These are phyloP conservation scores for Athene noctua DNA, from an alignment of 2,113 vertebrate species.

Conservation along the genomic window DNA sequence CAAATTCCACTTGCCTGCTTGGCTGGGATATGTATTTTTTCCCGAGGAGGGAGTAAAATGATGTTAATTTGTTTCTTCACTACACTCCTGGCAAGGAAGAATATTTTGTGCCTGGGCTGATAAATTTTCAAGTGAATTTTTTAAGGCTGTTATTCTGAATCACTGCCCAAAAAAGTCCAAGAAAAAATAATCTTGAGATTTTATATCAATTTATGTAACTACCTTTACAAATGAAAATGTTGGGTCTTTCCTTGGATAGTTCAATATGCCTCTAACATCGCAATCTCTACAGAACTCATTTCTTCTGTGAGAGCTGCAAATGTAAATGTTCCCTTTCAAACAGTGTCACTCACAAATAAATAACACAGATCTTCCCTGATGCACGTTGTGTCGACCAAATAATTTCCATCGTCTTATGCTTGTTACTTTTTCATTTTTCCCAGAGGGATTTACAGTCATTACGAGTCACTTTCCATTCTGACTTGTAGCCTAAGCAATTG, in stretches of 20 bases:
- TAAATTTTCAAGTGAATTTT: conserved; percentile 16
- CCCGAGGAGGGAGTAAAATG: background rate
- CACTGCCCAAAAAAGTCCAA: background rate
- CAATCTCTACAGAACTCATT: background rate
- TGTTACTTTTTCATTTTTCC: conserved; percentile 14
- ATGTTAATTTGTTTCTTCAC: conserved; percentile 7
- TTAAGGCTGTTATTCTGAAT: background rate
- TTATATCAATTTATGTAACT: background rate
- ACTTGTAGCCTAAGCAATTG: background rate
- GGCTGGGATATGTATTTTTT: conserved; percentile 4
- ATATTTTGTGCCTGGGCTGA: background rate
- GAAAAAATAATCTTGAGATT: background rate
- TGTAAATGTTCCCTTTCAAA: background rate
- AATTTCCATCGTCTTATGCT: background rate
- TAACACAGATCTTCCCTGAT: background rate
- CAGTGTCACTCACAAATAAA: background rate
- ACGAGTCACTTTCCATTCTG: background rate
- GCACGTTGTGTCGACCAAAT: background rate
- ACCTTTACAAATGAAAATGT: background rate
- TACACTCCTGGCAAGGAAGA: background rate
- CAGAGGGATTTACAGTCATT: conserved; percentile 15
- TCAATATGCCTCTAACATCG: background rate
- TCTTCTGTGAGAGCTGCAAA: background rate
- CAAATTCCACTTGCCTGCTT: conserved; percentile 19
- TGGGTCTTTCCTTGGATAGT: background rate